Evolutionary conservation across 2,113 vertebrate species (phyloP), one percentile per base, ranked within the genome.

Genomic region (Ellobius talpinus): DNA sequence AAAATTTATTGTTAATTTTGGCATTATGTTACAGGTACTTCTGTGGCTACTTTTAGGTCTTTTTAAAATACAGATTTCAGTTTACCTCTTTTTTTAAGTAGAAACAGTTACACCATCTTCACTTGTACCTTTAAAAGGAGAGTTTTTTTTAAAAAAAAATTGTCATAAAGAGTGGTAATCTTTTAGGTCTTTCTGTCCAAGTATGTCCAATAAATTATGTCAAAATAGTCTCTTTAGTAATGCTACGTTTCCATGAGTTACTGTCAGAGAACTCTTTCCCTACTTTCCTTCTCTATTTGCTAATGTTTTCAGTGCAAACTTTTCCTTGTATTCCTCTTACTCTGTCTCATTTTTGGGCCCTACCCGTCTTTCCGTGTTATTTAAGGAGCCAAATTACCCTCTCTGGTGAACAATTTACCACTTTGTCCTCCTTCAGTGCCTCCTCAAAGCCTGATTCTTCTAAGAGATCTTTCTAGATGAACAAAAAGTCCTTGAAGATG

Each of bases 371-470:
- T 90, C 68, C 61, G 50, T 63, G 50, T 70, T 95, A 70, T 92
- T 96, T 84, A 90, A 97, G 90, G 90, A 96, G 66, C 76, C 42
- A 89, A 96, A 95, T 96, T 92, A 94, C 92, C 47, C 72, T 94
- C 63, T 98, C 65, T 95, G 21, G 45, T 79, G 89, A 95, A 97
- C 92, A 97, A 23, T 97, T 95, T 96, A 92, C 93, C 21, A 87
- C 96, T 97, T 96, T 97, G 96, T 94, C 90, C 77, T 96, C 76
- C 81, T 93, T 95, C 72, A 89, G 66, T 63, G 89, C 61, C 77
- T 97, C 55, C 86, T 96, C 92, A 96, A 97, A 96, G 92, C 95
- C 86, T 84, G 77, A 90, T 97, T 97, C 89, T 97, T 97, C 96
- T 29, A 95, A 96, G 90, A 97, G 74, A 91, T 95, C 96, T 97